Evolutionary conservation across 30 jellyfish, hydroid and myxozoan species (phyloP), one percentile per base, ranked within the genome.

Genomic region (Haliclystus octoradiatus): DNA sequence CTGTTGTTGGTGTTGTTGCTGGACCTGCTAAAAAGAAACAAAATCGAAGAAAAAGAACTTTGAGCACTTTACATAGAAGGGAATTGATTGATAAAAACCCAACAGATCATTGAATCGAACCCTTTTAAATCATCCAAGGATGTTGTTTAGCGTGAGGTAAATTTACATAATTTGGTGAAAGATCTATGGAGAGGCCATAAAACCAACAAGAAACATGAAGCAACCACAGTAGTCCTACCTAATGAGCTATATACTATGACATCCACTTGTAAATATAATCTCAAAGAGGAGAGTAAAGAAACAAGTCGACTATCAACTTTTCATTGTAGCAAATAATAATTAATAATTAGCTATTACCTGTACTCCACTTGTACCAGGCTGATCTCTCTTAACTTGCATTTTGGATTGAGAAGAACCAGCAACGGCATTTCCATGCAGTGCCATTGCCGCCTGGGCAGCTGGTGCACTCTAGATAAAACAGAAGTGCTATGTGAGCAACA

Each of bases 391-490:
- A 40, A 40, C 57, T 40, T 40, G 57, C n/a, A n/a, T n/a, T n/a
- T n/a, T n/a, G n/a, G n/a, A n/a, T n/a, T n/a, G n/a, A n/a, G 81
- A 66, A 28, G 27, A 23, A 33, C 60, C 84, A 62, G 49, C 80
- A 26, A 65, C 57, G 31, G 83, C 68, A 53, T 93, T 71, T 3
- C 92, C 92, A 63, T 88, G 97, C 60, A 88, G 52, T 34, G 97
- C 97, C 26, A 88, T 76, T 3, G 93, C 92, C 3, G 97, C 97
- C 50, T 88, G 97, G 65, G 94, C 94, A 0, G 93, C 97, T 0
- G 97, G 95, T 13, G 70, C 94, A 34, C 93, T 68, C 96, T 86
- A 68, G 0, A 51, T 1, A 34, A 13, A 24, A 63, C 2, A 68
- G 0, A 35, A 46, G 60, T 46, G 60, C 15, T 12, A 46, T 19